Base-by-base conservation (phyloP, 1,140 invertebrate genomes). In the Caenorhabditis latens region DNA sequence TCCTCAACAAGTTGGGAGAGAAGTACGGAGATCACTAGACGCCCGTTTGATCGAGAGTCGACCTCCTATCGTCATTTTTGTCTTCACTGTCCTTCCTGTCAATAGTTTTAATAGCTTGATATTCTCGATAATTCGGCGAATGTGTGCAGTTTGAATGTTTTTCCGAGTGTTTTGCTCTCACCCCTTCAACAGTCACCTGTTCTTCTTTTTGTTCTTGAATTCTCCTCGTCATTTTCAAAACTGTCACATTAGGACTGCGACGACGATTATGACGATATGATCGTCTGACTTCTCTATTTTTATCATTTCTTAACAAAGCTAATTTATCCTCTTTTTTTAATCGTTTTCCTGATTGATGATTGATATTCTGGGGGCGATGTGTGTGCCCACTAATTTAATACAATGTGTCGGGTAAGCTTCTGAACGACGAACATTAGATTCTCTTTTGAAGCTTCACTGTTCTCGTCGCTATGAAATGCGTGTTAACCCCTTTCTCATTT, bases 1-100 rank as follows among this genome's bases (percentile, higher is more conserved):
- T 92, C 67, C 84, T 92, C n/a, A 88, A 65, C 88, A 90, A 90
- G 67, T 85, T 92, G 21, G 92, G 55, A 55, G 91, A 92, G 71
- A 92, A 92, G 84, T 92, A 89, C 75, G 87, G 90, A 24, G 91
- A 92, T 87, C 92, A 92, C 86, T 92, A 88, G 90, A 75, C 42
- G 9, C 43, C 58, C 67, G 21, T 79, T n/a, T 24, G 46, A 79
- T 53, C 32, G 32, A n/a, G 50, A 46, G 46, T 79, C 71, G 19
- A 46, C 67, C 16, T 46, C 24, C 9, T n/a, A 40, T 61, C 61
- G 24, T 40, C 61, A 24, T 43, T 19, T 7, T 57, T 55, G 2
- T 83, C 79, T 21, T 55, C 79, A 53, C 79, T 83, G 79, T 83
- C 79, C 19, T 79, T 42, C 19, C 13, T 14, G 16, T 32, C 16